Base-by-base conservation (phyloP, 30 jellyfish, hydroid and myxozoan genomes). In the Aurelia sp. region DNA sequence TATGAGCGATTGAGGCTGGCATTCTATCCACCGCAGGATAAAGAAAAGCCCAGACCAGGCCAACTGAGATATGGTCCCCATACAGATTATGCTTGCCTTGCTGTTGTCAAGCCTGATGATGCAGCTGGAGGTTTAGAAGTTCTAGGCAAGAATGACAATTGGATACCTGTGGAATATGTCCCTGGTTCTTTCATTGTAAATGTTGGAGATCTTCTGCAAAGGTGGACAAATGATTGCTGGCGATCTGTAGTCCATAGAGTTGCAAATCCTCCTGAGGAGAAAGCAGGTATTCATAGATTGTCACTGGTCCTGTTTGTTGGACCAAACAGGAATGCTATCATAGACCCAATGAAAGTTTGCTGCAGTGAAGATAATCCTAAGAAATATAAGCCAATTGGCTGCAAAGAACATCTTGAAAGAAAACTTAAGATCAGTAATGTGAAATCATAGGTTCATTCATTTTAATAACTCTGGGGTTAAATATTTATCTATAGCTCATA, bases 191-290 rank as follows among this genome's bases (percentile, higher is more conserved):
- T 84, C 70, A 67, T 84, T 13, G 88, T 84, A 7, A 84, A 84
- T 66, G 78, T 81, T 18, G 93, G 93, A 4, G 93, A 84, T 66
- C 76, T 84, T 52, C 35, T 84, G 76, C 93, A 74, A 48, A 84
- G 93, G 24, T 84, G 93, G 93, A 84, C 93, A 22, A 84, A 84
- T 48, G 93, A 84, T 35, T 84, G 93, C 76, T 84, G 93, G 93
- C 77, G 85, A 13, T 84, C 93, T 1, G 88, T 84, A n/a, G 57
- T 84, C 27, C 93, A 84, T 81, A 84, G 93, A 63, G 93, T 84
- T 6, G 93, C 85, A 10, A 84, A 84, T 55, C 93, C 93, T 41
- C 88, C 93, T 72, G 88, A 27, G 6, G 66, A 63, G 8, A 62
- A 84, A 18, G 71, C 76, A 22, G 66, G 67, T 68, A 47, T 41